phyloP scores from a whole-genome alignment of 1,140 invertebrate species.

The Cepaea nemoralis region DNA sequence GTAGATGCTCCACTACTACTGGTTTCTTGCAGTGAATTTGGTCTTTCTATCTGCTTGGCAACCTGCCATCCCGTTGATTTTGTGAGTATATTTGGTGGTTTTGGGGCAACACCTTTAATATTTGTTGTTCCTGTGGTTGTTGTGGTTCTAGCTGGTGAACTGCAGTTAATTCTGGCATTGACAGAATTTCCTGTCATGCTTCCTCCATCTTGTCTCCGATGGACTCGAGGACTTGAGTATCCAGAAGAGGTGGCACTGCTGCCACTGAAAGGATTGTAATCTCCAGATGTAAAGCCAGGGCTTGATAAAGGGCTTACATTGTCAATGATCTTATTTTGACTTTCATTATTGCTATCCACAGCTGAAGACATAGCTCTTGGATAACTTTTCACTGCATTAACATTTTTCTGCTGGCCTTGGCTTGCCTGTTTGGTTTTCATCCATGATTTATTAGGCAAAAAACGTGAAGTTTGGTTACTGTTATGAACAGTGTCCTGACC shows the following conservation, averaged over 20 bases:
- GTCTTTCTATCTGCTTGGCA: background rate
- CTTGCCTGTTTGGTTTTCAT: background rate
- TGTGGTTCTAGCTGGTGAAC: background rate
- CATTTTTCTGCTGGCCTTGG: conserved; percentile 13
- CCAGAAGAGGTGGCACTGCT: too few species aligned
- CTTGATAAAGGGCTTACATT: too few species aligned
- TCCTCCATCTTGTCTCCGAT: too few species aligned
- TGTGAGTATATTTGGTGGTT: background rate
- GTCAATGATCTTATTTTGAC: too few species aligned
- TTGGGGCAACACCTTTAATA: background rate
- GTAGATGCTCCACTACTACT: background rate
- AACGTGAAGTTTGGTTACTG: background rate
- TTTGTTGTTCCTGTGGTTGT: background rate
- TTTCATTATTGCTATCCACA: too few species aligned
- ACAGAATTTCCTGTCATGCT: background rate
- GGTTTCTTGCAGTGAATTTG: background rate
- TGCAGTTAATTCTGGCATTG: background rate
- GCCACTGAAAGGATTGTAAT: too few species aligned
- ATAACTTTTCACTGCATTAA: background rate
- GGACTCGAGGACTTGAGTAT: too few species aligned
- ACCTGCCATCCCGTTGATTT: background rate
- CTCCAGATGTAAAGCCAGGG: too few species aligned
- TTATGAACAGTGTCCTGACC: background rate
- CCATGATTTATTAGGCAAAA: background rate
- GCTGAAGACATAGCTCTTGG: too few species aligned